Evolutionary conservation across 2,113 vertebrate species (phyloP).

Genomic region (Empidonax alnorum): DNA sequence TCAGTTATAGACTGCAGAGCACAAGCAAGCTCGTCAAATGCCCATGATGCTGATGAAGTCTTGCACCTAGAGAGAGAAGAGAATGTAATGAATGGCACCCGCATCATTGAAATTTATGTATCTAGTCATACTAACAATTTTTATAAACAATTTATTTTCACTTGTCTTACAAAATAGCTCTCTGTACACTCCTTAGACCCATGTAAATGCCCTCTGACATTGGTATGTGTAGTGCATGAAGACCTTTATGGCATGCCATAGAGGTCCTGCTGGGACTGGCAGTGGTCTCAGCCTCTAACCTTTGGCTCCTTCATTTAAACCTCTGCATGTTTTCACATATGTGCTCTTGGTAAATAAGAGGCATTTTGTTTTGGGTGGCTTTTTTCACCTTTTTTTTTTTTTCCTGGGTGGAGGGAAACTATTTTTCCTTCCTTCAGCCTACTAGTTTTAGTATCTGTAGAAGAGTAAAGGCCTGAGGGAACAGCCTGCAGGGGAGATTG

Average conservation of each 20-base stretch:
- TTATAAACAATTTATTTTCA: background rate
- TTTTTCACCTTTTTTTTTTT: background rate
- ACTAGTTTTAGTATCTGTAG: background rate
- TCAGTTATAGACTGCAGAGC: background rate
- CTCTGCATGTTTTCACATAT: background rate
- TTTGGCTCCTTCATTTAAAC: background rate
- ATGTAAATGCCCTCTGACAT: background rate
- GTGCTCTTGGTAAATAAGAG: background rate
- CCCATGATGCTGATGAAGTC: background rate
- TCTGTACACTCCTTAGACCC: background rate
- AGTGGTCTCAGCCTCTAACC: background rate
- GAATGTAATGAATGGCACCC: background rate
- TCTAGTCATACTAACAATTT: background rate
- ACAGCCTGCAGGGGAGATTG: background rate
- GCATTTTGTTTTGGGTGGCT: rapidly evolving
- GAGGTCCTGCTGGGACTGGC: background rate
- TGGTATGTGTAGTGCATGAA: background rate
- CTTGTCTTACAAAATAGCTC: background rate
- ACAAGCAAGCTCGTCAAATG: background rate
- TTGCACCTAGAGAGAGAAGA: background rate
- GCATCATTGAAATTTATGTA: background rate
- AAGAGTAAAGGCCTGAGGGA: background rate
- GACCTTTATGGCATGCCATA: background rate
- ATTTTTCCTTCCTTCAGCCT: background rate
- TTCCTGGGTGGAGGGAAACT: too few species aligned